A percentile compares a stretch with the other conserved stretches of the same genome.
These are phyloP conservation scores for Mycogona germanica DNA, from an alignment of 2,888 invertebrate species.

Conservation along the genomic window DNA sequence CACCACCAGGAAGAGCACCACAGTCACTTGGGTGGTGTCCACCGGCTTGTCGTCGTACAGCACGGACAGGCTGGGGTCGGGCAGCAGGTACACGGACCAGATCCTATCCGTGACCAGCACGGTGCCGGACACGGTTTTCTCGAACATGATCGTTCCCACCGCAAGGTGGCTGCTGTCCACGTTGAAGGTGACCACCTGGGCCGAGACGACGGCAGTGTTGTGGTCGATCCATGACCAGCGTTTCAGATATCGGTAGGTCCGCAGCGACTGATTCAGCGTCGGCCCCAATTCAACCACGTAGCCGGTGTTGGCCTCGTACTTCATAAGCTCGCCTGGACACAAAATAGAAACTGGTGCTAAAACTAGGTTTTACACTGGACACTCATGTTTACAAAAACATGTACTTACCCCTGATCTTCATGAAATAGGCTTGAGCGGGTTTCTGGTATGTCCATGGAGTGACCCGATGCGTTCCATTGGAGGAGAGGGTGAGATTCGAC, in stretches of 20 bases:
- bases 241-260: not conserved
- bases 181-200: constrained; percentile 6
- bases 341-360: not conserved
- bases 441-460: too few relatives aligned
- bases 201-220: constrained; percentile 2
- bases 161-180: not conserved
- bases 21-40: not conserved
- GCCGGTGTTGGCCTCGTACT: constrained; percentile 3
- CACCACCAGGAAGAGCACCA: not conserved
- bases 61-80: too few relatives aligned
- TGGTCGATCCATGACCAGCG: constrained; percentile 10
- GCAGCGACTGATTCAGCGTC: not conserved
- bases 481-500: too few relatives aligned
- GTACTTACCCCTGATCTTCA: too few relatives aligned
- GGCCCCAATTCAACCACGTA: constrained; percentile 14
- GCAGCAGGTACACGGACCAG: too few relatives aligned
- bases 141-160: constrained; percentile 2
- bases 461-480: too few relatives aligned
- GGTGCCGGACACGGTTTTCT: constrained; percentile 1
- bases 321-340: not conserved
- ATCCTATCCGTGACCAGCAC: not conserved
- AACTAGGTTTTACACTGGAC: not conserved
- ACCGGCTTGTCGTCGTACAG: too few relatives aligned
- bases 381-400: too few relatives aligned
- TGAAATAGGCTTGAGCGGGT: too few relatives aligned